These are phyloP conservation scores for Picathartes gymnocephalus DNA, from an alignment of 2,113 vertebrate species.

Conservation along the genomic window DNA sequence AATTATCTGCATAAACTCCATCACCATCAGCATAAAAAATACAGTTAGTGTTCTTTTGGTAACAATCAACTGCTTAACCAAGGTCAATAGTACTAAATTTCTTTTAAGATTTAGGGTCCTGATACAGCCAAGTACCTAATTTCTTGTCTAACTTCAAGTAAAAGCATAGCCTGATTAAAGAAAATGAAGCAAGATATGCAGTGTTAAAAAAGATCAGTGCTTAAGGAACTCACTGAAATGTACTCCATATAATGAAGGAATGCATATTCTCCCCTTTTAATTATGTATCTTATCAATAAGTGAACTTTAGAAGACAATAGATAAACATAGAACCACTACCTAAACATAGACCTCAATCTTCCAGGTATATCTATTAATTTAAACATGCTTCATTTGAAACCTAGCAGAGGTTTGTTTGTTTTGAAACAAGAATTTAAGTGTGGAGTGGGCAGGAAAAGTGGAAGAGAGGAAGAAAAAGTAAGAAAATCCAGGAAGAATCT, in stretches of 20 bases:
- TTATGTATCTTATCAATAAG: not conserved
- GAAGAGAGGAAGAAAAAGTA: not conserved
- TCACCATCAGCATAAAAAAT: conserved; percentile 50
- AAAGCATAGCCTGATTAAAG: not conserved
- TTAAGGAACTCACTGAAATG: not conserved
- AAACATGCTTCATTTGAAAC: not conserved
- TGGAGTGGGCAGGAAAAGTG: not conserved
- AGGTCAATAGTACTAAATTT: not conserved
- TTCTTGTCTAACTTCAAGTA: not conserved
- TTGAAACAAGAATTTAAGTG: not conserved
- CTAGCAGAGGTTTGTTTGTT: not conserved
- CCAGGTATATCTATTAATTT: not conserved
- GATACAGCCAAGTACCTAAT: not conserved
- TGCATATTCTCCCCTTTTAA: not conserved
- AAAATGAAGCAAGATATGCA: not conserved
- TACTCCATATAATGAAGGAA: not conserved
- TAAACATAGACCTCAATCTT: not conserved
- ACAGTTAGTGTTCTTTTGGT: conserved; percentile 7
- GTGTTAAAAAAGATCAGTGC: not conserved
- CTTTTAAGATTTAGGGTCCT: not conserved
- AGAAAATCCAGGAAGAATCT: not conserved
- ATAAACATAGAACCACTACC: not conserved
- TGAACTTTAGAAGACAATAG: not conserved
- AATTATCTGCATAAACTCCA: conserved; percentile 68
- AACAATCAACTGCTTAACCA: conserved; percentile 47